A percentile compares a stretch with the other conserved stretches of the same genome.
phyloP scores from a whole-genome alignment of 2,113 vertebrate species.

The Mormoops blainvillei region DNA sequence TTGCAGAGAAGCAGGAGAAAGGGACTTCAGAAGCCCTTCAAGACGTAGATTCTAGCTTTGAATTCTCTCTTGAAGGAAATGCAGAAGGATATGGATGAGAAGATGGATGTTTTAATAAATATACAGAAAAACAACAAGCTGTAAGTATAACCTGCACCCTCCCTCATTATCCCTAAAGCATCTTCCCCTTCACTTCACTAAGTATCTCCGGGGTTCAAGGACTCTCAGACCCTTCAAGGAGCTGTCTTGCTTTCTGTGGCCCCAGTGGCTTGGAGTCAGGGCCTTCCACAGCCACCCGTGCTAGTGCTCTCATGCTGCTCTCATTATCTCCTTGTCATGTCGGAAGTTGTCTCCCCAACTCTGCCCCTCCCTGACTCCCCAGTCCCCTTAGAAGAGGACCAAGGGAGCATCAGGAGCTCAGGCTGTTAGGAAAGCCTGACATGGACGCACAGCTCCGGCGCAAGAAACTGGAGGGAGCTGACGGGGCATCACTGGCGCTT shows the following conservation, averaged over 20 bases:
- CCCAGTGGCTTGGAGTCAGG: not conserved
- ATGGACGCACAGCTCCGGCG: not conserved
- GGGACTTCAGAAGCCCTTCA: not conserved
- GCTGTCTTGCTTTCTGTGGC: not conserved
- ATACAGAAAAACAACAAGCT: slow-evolving; percentile 37
- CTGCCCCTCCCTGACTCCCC: not conserved
- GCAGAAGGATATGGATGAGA: slow-evolving; percentile 70
- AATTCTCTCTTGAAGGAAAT: slow-evolving; percentile 63
- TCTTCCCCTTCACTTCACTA: not conserved
- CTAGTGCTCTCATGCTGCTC: no score
- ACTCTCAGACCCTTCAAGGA: not conserved
- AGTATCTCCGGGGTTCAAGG: not conserved
- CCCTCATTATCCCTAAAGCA: not conserved
- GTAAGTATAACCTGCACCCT: slow-evolving; percentile 35
- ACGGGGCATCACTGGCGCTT: rapidly evolving
- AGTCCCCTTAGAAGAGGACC: not conserved
- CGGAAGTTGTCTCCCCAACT: slow-evolving; percentile 7
- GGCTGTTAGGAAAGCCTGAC: not conserved
- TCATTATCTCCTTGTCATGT: not conserved
- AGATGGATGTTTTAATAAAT: slow-evolving; percentile 65
- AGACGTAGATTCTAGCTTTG: not conserved
- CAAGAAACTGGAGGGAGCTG: not conserved
- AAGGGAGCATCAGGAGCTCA: not conserved
- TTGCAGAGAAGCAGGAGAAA: not conserved
- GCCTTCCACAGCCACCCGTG: not conserved